Evolutionary conservation across 2,888 invertebrate species (phyloP).

Genomic region (Ophion obscuratus): DNA sequence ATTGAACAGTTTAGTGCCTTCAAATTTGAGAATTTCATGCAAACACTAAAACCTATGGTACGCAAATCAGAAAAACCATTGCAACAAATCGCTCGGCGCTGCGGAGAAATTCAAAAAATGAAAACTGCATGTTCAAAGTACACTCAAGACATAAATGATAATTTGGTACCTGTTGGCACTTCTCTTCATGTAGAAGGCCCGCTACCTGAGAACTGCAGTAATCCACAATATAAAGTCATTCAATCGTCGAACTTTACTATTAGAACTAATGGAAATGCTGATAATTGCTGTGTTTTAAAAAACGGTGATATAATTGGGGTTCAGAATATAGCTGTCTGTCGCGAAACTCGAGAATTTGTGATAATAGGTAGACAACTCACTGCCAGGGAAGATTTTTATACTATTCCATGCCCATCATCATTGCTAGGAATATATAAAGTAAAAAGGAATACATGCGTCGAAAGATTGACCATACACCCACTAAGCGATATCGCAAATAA

Average conservation of each 20-base stretch:
- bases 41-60: slow-evolving; percentile 48
- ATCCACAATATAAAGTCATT: slow-evolving; percentile 55
- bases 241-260: slow-evolving; percentile 45
- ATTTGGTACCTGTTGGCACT: slow-evolving; percentile 56
- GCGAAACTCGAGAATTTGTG: slow-evolving; percentile 43
- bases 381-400: slow-evolving; percentile 41
- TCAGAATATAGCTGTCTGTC: slow-evolving; percentile 51
- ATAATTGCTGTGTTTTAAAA: slow-evolving; percentile 47
- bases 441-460: slow-evolving; percentile 22
- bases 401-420: slow-evolving; percentile 47
- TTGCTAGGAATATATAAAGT: slow-evolving; percentile 34
- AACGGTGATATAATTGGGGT: slow-evolving; percentile 44
- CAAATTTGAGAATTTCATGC: slow-evolving; percentile 58
- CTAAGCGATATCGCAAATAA: slow-evolving; percentile 34
- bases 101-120: slow-evolving; percentile 47
- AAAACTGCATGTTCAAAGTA: slow-evolving; percentile 48
- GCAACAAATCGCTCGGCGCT: slow-evolving; percentile 48
- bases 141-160: slow-evolving; percentile 44
- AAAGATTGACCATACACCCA: slow-evolving; percentile 17
- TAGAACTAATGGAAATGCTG: slow-evolving; percentile 45
- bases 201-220: slow-evolving; percentile 49
- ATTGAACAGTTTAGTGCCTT: slow-evolving; percentile 59
- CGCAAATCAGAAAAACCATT: slow-evolving; percentile 48
- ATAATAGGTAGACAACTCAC: slow-evolving; percentile 50
- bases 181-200: slow-evolving; percentile 48